Conservation (phyloP, 2,888 invertebrate species). For the Salticus scenicus region DNA sequence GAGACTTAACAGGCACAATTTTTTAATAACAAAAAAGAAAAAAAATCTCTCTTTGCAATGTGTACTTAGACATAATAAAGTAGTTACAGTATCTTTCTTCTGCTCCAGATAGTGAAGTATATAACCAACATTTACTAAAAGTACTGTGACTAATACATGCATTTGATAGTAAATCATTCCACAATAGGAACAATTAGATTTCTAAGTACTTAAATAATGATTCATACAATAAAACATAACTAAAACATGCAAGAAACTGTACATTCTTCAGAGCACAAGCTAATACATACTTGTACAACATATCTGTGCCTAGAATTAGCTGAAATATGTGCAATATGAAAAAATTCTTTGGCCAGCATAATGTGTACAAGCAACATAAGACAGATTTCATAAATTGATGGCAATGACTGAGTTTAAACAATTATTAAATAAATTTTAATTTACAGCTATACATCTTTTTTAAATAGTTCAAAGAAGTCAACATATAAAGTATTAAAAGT, state of each 20-base stretch:
- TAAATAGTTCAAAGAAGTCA: slow-evolving; percentile 16
- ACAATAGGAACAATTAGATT: not conserved
- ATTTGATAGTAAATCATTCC: slow-evolving; percentile 14
- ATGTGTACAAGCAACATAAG: slow-evolving; percentile 28
- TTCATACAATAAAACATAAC: slow-evolving; percentile 24
- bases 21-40: slow-evolving; percentile 24
- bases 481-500: slow-evolving; percentile 13
- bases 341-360: slow-evolving; percentile 31
- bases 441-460: slow-evolving; percentile 20
- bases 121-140: slow-evolving; percentile 30
- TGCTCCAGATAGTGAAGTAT: slow-evolving; percentile 16
- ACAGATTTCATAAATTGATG: slow-evolving; percentile 12
- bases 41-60: slow-evolving; percentile 30
- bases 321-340: slow-evolving; percentile 34
- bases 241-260: slow-evolving; percentile 24
- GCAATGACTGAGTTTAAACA: slow-evolving; percentile 9
- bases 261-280: slow-evolving; percentile 17
- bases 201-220: slow-evolving; percentile 38
- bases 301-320: slow-evolving; percentile 32
- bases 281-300: slow-evolving; percentile 34
- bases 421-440: slow-evolving; percentile 11
- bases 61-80: slow-evolving; percentile 31
- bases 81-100: slow-evolving; percentile 21
- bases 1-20: slow-evolving; percentile 22
- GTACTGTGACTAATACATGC: slow-evolving; percentile 35